A percentile compares a stretch with the other conserved stretches of the same genome.
Evolutionary conservation across 2,113 vertebrate genomes (phyloP).

Genomic region (Equus przewalskii): DNA sequence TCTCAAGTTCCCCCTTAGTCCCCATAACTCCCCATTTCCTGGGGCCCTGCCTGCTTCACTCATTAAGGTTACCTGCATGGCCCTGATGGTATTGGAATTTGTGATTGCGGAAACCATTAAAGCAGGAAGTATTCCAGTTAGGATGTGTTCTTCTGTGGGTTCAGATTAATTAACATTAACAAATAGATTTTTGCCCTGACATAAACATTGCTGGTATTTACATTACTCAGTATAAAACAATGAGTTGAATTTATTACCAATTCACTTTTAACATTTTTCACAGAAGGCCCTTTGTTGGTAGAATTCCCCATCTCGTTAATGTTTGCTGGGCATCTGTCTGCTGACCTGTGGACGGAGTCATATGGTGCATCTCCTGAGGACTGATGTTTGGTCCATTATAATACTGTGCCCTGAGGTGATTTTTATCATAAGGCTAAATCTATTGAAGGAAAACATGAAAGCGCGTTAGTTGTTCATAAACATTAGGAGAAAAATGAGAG

Average conservation of each 20-base stretch:
- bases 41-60: background rate
- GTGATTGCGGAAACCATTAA: constrained; percentile 16
- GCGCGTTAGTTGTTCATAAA: background rate
- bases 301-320: background rate
- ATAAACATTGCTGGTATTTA: constrained; percentile 4
- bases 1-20: background rate
- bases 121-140: background rate
- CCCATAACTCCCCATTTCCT: background rate
- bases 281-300: background rate
- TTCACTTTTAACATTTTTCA: constrained; percentile 36
- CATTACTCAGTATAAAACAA: background rate
- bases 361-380: background rate
- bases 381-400: background rate
- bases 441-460: background rate
- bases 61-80: background rate
- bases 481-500: background rate
- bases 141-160: background rate
- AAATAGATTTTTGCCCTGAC: background rate
- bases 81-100: background rate
- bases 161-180: constrained; percentile 14
- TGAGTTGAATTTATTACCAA: background rate
- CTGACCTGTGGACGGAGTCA: background rate
- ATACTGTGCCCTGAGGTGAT: background rate
- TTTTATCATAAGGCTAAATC: background rate
- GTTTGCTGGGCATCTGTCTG: background rate